phyloP scores from a whole-genome alignment of 1,140 invertebrate genomes.

The Zaprionus inermis region DNA sequence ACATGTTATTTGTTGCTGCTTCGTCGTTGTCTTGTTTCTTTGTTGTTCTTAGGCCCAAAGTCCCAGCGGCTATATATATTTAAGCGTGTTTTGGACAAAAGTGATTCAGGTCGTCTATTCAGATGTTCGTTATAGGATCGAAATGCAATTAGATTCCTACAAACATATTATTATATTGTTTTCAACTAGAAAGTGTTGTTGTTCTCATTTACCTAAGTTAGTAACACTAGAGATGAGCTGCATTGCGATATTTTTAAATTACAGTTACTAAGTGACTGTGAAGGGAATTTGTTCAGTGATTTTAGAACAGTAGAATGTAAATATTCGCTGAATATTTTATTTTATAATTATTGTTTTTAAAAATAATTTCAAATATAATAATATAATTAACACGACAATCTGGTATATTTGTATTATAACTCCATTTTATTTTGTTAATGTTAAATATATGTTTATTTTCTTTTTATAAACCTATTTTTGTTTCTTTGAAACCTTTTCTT shows the following conservation, averaged over 20 bases:
- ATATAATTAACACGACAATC: background rate
- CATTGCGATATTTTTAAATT: background rate
- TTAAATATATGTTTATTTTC: background rate
- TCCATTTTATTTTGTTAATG: background rate
- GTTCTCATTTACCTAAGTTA: slow-evolving; percentile 29
- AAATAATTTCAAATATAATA: background rate
- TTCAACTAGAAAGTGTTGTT: slow-evolving; percentile 47
- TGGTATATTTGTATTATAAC: background rate
- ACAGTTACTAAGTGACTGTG: background rate
- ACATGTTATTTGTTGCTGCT: slow-evolving; percentile 74
- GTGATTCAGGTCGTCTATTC: background rate
- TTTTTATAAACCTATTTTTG: background rate
- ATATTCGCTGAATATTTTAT: no score
- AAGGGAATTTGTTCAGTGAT: slow-evolving; percentile 22
- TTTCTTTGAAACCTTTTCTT: slow-evolving; percentile 48
- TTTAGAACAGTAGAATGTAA: background rate
- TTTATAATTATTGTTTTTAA: no score
- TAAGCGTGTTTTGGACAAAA: background rate
- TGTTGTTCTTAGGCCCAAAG: background rate
- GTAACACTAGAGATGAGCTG: slow-evolving; percentile 5
- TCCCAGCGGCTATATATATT: background rate
- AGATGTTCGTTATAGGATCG: background rate
- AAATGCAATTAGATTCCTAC: slow-evolving; percentile 3
- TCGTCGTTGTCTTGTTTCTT: slow-evolving; percentile 47
- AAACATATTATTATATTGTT: slow-evolving; percentile 39